phyloP scores from a whole-genome alignment of 2,888 invertebrate species.

The Ochropacha duplaris region DNA sequence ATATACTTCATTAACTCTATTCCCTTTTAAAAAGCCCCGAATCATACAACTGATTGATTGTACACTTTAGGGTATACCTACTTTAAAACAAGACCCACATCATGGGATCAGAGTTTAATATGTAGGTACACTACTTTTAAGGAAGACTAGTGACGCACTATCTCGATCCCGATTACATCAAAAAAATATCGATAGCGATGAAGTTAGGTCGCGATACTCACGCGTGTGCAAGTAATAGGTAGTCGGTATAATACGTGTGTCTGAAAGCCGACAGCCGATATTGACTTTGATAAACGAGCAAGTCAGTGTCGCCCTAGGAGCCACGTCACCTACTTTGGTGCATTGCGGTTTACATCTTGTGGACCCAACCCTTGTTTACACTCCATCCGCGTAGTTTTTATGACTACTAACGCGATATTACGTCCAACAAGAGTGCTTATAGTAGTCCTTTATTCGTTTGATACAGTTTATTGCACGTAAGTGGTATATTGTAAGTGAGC shows the following conservation, averaged over 20 bases:
- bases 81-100: no score
- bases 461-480: slow-evolving; percentile 66
- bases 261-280: slow-evolving; percentile 74
- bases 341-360: slow-evolving; percentile 74
- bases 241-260: slow-evolving; percentile 58
- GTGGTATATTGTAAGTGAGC: slow-evolving; percentile 55
- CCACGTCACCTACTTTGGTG: slow-evolving; percentile 79
- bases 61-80: no score
- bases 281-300: slow-evolving; percentile 81
- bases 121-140: no score
- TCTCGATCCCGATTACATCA: neutral
- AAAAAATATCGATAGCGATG: neutral
- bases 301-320: slow-evolving; percentile 76
- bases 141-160: neutral
- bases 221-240: slow-evolving; percentile 61
- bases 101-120: no score
- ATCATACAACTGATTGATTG: no score
- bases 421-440: slow-evolving; percentile 60
- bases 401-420: slow-evolving; percentile 71
- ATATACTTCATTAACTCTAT: no score
- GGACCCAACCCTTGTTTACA: slow-evolving; percentile 72
- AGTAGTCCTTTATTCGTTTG: slow-evolving; percentile 67
- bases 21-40: no score
- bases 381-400: slow-evolving; percentile 73
- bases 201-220: slow-evolving; percentile 29